A percentile compares a stretch with the other conserved stretches of the same genome.
phyloP scores from a whole-genome alignment of 2,113 vertebrate genomes.

The Telmatochromis bifrenatus region DNA sequence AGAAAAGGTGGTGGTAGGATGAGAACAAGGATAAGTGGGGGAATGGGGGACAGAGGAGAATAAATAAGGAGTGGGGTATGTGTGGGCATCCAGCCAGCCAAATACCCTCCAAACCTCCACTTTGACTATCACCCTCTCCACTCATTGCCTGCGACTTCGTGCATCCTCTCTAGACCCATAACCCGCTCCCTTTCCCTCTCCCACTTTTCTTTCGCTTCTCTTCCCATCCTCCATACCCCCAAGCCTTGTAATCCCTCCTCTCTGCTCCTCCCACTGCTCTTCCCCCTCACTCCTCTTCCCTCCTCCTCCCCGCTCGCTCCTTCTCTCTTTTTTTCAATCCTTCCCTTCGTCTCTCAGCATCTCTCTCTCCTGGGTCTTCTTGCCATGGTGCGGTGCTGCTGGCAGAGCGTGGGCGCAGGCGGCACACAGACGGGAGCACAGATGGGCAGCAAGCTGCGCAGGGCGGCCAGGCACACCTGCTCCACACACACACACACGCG shows the following conservation, averaged over 20 bases:
- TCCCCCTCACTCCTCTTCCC: background rate
- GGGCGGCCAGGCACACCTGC: conserved; percentile 76
- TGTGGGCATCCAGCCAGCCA: conserved; percentile 48
- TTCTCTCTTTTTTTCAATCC: conserved; percentile 38
- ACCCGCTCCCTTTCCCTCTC: background rate
- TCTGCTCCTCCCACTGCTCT: conserved; percentile 1
- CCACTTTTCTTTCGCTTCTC: background rate
- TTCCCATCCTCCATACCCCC: background rate
- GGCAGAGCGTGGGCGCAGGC: conserved; percentile 73
- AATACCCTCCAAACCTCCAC: background rate
- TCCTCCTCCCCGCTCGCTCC: background rate
- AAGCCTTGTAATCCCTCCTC: conserved; percentile 26
- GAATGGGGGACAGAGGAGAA: conserved; percentile 10
- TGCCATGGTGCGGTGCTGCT: conserved; percentile 62
- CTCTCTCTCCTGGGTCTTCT: conserved; percentile 66
- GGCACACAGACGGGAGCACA: conserved; percentile 77
- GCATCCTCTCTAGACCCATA: conserved; percentile 6
- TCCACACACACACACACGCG: conserved; percentile 47
- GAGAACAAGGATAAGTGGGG: conserved; percentile 44
- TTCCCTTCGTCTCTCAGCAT: conserved; percentile 54
- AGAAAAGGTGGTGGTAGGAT: conserved; percentile 29
- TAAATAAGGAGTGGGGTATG: conserved; percentile 12
- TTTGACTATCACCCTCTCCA: background rate
- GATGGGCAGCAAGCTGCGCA: conserved; percentile 78
- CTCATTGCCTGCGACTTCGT: conserved; percentile 25